A percentile compares a stretch with the other conserved stretches of the same genome.
Evolutionary conservation across 2,888 invertebrate species (phyloP).

Genomic region (Bombylius discolor): DNA sequence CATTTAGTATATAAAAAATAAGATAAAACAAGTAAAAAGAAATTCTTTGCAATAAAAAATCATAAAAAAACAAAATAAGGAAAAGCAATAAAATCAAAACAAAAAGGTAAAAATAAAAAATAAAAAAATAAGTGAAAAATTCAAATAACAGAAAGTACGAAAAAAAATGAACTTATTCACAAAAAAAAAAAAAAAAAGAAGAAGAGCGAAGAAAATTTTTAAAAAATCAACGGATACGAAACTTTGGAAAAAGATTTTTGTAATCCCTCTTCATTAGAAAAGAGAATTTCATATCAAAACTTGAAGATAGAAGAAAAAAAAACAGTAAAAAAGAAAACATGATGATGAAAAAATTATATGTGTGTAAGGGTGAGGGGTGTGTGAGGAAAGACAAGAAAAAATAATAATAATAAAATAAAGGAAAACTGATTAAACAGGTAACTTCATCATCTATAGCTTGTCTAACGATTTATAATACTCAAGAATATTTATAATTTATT

Average conservation of each 20-base stretch:
- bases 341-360: background rate
- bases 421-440: constrained; percentile 4
- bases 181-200: background rate
- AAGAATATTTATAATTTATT: no score
- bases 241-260: background rate
- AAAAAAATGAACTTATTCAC: no score
- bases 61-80: no score
- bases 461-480: no score
- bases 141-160: no score
- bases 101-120: no score
- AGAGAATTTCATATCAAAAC: background rate
- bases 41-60: no score
- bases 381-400: background rate
- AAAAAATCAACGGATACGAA: background rate
- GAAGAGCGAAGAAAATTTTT: background rate
- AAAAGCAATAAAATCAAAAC: no score
- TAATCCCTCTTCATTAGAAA: constrained; percentile 5
- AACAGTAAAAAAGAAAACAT: background rate
- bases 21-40: no score
- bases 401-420: background rate
- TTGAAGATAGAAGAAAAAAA: background rate
- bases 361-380: background rate
- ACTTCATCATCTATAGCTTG: background rate
- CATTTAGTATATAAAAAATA: no score
- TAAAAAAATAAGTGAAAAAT: no score